Percentiles rank a stretch among this genome's conserved stretches.
These are phyloP conservation scores for Drosophila kuntzei DNA, from an alignment of 2,888 invertebrate genomes.

Conservation along the genomic window DNA sequence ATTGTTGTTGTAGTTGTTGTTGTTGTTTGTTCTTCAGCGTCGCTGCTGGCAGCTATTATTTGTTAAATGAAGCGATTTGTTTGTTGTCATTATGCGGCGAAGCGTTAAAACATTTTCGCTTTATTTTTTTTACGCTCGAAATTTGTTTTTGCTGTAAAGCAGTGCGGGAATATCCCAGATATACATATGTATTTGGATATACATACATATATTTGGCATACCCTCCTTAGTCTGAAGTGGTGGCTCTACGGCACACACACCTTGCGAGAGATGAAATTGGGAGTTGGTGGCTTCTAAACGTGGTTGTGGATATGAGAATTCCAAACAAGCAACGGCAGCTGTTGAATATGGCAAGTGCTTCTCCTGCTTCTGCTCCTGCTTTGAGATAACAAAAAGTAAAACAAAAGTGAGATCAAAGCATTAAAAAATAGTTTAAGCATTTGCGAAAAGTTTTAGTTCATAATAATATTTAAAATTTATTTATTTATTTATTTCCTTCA, in stretches of 20 bases:
- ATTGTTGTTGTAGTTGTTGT: constrained; percentile 20
- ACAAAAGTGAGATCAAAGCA: constrained; percentile 25
- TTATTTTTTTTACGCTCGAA: constrained; percentile 74
- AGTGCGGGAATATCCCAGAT: constrained; percentile 18
- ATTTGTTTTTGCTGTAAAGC: constrained; percentile 62
- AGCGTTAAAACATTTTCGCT: constrained; percentile 83
- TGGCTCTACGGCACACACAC: constrained; percentile 57
- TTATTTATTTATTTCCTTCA: too few relatives aligned
- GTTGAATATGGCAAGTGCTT: constrained; percentile 33
- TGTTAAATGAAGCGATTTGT: constrained; percentile 84
- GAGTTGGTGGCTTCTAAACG: constrained; percentile 35
- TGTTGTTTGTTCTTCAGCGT: constrained; percentile 60
- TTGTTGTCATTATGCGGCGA: constrained; percentile 81
- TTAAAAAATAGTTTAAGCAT: neutral
- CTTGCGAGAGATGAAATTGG: constrained; percentile 30
- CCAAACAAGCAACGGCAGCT: constrained; percentile 70
- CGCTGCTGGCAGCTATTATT: constrained; percentile 81
- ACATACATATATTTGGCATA: constrained; percentile 2
- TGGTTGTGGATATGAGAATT: constrained; percentile 67
- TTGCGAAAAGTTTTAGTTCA: neutral
- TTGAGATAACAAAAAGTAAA: constrained; percentile 9
- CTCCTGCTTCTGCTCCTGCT: neutral
- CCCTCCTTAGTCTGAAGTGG: constrained; percentile 44
- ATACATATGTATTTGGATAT: neutral
- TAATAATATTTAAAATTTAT: too few relatives aligned